phyloP scores from a whole-genome alignment of 2,888 invertebrate species.

The Carabus problematicus region DNA sequence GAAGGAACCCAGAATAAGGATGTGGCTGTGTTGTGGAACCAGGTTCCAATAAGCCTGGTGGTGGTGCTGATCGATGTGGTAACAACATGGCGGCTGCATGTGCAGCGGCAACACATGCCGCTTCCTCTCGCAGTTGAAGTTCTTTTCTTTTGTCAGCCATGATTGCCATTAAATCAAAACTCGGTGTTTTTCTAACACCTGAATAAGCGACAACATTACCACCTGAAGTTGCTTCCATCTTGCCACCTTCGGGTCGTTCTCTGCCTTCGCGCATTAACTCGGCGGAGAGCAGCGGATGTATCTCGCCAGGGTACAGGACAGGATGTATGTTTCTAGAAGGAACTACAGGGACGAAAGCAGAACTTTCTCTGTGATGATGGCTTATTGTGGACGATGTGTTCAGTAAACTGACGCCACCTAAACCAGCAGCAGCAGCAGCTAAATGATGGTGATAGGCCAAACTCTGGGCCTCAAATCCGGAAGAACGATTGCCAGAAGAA shows the following conservation, averaged over 20 bases:
- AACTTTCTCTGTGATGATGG: slow-evolving; percentile 76
- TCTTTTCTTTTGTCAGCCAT: slow-evolving; percentile 90
- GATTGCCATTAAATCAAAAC: slow-evolving; percentile 86
- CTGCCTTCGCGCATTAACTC: slow-evolving; percentile 66
- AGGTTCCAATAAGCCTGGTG: slow-evolving; percentile 71
- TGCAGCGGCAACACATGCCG: slow-evolving; percentile 61
- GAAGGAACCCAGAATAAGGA: slow-evolving; percentile 67
- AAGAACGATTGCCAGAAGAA: slow-evolving; percentile 65
- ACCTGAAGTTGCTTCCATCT: slow-evolving; percentile 19
- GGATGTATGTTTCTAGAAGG: slow-evolving; percentile 79
- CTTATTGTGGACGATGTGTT: slow-evolving; percentile 50
- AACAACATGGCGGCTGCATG: slow-evolving; percentile 66
- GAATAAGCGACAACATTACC: slow-evolving; percentile 40
- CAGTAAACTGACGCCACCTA: slow-evolving; percentile 51
- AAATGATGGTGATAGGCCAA: slow-evolving; percentile 71
- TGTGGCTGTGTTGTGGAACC: slow-evolving; percentile 52
- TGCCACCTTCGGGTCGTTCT: slow-evolving; percentile 43
- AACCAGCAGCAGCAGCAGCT: slow-evolving; percentile 56
- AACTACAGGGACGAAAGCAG: slow-evolving; percentile 88
- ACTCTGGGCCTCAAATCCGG: slow-evolving; percentile 69
- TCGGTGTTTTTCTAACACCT: slow-evolving; percentile 58
- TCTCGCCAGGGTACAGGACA: slow-evolving; percentile 73
- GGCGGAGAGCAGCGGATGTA: slow-evolving; percentile 71
- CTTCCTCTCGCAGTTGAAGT: slow-evolving; percentile 76
- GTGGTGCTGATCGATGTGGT: slow-evolving; percentile 67